These are phyloP conservation scores for Gastrophysa polygoni DNA, from an alignment of 2,888 invertebrate genomes.

Conservation along the genomic window DNA sequence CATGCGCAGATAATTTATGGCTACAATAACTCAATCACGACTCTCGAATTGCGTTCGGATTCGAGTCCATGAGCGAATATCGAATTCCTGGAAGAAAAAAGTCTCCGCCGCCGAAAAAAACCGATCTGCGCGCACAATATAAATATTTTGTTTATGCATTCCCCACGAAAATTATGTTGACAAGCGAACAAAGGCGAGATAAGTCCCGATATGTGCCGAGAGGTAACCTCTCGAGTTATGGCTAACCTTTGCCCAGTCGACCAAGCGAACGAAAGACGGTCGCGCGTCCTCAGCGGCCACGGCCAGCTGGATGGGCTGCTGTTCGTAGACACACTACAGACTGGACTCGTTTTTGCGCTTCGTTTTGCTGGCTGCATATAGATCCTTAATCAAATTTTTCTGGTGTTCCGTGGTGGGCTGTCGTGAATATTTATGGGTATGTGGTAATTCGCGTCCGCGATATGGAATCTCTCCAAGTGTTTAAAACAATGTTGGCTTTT, in stretches of 20 bases:
- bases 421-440: constrained; percentile 52
- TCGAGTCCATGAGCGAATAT: constrained; percentile 51
- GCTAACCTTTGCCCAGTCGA: constrained; percentile 56
- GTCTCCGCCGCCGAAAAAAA: constrained; percentile 50
- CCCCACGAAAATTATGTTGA: constrained; percentile 61
- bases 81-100: constrained; percentile 56
- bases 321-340: constrained; percentile 58
- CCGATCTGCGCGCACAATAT: constrained; percentile 59
- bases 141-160: constrained; percentile 62
- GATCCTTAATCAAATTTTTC: constrained; percentile 60
- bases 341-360: constrained; percentile 55
- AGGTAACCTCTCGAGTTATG: constrained; percentile 59
- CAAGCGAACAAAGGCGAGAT: constrained; percentile 61
- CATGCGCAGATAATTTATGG: constrained; percentile 33
- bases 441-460: constrained; percentile 46
- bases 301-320: constrained; percentile 37
- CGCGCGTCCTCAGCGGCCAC: constrained; percentile 37
- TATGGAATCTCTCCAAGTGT: constrained; percentile 42
- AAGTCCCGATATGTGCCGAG: constrained; percentile 58
- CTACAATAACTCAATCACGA: constrained; percentile 60
- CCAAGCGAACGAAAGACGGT: constrained; percentile 38
- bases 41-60: constrained; percentile 51
- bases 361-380: constrained; percentile 53
- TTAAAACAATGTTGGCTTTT: constrained; percentile 37
- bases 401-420: constrained; percentile 56